These are phyloP conservation scores for Amblyteles armatorius DNA, from an alignment of 2,888 invertebrate species.

Conservation along the genomic window DNA sequence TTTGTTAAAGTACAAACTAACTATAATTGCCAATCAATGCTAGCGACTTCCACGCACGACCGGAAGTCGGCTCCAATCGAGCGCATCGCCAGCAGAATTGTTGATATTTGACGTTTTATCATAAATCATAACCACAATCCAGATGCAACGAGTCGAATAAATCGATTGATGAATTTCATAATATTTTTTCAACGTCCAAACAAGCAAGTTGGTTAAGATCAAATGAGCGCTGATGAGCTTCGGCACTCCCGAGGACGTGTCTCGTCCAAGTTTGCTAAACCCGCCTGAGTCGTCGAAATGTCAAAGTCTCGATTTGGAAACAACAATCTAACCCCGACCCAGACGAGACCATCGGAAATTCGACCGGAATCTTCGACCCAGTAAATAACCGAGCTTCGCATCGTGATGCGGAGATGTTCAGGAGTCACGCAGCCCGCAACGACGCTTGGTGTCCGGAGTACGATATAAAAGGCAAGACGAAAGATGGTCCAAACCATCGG, in stretches of 20 bases:
- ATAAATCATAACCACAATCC: neutral
- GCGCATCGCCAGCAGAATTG: neutral
- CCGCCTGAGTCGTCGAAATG: neutral
- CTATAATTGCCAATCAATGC: neutral
- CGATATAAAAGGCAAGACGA: slow-evolving; percentile 12
- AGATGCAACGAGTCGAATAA: neutral
- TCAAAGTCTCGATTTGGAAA: neutral
- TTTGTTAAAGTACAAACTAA: neutral
- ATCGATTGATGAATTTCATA: neutral
- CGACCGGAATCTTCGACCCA: neutral
- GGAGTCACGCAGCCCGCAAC: neutral
- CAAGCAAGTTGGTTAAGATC: slow-evolving; percentile 32
- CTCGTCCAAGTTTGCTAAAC: neutral
- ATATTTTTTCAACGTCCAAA: neutral
- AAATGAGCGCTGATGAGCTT: slow-evolving; percentile 24
- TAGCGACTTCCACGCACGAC: neutral
- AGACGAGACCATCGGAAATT: neutral
- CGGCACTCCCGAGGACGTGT: neutral
- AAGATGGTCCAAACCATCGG: slow-evolving; percentile 13
- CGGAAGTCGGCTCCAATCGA: slow-evolving; percentile 39
- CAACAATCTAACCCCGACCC: neutral
- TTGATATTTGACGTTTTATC: slow-evolving; percentile 1
- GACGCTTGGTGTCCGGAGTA: slow-evolving; percentile 29
- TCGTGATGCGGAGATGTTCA: slow-evolving; percentile 59
- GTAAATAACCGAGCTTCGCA: neutral